These are phyloP conservation scores for Parazoanthus swiftii DNA, from an alignment of 92 coral and sea anemone genomes.

Conservation along the genomic window DNA sequence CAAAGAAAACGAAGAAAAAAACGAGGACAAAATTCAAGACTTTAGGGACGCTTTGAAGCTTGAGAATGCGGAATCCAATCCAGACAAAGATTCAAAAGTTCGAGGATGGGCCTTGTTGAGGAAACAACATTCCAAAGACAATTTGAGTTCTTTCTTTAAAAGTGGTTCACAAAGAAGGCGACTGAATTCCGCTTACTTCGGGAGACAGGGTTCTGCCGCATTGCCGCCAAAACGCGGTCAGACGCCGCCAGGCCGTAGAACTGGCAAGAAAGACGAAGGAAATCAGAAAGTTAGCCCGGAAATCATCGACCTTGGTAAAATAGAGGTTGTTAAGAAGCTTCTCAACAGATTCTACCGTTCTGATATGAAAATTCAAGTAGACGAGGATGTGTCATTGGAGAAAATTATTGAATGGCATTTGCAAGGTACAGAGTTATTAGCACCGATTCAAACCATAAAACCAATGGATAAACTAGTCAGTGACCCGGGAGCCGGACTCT, in stretches of 20 bases:
- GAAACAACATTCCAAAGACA: background rate
- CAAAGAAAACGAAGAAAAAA: conserved; percentile 18
- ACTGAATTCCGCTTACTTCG: conserved; percentile 11
- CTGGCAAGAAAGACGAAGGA: background rate
- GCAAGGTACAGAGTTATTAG: conserved; percentile 6
- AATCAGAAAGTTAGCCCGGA: background rate
- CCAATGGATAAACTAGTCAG: background rate
- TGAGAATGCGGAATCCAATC: background rate
- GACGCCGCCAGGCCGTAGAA: conserved; percentile 10
- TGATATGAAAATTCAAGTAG: conserved; percentile 22
- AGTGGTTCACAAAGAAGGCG: conserved; percentile 3
- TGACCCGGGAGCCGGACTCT: background rate
- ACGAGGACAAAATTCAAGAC: conserved; percentile 3
- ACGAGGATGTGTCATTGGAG: conserved; percentile 1
- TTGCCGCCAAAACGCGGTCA: background rate
- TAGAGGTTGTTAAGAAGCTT: conserved; percentile 4
- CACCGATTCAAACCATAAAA: background rate
- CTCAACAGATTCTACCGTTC: conserved; percentile 19
- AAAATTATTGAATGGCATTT: conserved; percentile 28
- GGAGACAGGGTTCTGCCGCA: background rate
- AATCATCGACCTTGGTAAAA: conserved; percentile 7
- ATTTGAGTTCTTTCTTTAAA: background rate
- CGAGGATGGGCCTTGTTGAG: conserved; percentile 26
- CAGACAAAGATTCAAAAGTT: background rate
- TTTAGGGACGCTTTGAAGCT: conserved; percentile 17